A percentile compares a stretch with the other conserved stretches of the same genome.
Evolutionary conservation across 2,888 invertebrate species (phyloP).

Genomic region (Plagodis dolabraria): DNA sequence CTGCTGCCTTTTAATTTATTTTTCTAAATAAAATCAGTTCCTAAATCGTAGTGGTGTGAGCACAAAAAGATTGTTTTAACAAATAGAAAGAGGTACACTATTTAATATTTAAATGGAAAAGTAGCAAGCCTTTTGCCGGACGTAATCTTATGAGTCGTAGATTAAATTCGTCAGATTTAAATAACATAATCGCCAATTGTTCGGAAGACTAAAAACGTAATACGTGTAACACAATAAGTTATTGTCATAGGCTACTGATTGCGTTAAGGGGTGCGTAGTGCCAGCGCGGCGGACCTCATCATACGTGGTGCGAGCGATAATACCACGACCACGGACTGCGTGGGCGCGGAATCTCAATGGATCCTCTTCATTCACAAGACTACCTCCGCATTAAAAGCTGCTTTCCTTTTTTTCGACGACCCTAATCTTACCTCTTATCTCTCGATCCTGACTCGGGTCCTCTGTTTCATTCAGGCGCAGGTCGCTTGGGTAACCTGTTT

Average conservation of each 20-base stretch:
- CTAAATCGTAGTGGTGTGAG: slow-evolving; percentile 31
- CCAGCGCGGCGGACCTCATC: slow-evolving; percentile 34
- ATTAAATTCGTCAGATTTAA: slow-evolving; percentile 54
- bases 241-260: slow-evolving; percentile 11
- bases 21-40: slow-evolving; percentile 58
- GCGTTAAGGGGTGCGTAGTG: slow-evolving; percentile 43
- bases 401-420: slow-evolving; percentile 76
- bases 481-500: slow-evolving; percentile 78
- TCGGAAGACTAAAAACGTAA: slow-evolving; percentile 54
- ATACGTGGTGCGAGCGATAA: slow-evolving; percentile 53
- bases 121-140: slow-evolving; percentile 10
- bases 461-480: slow-evolving; percentile 82
- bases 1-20: slow-evolving; percentile 62
- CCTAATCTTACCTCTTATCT: slow-evolving; percentile 83
- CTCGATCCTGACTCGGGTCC: slow-evolving; percentile 77
- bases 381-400: slow-evolving; percentile 79
- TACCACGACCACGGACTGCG: slow-evolving; percentile 59
- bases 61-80: neutral
- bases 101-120: neutral
- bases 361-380: slow-evolving; percentile 83
- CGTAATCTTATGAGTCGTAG: slow-evolving; percentile 8
- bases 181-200: slow-evolving; percentile 62
- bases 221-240: slow-evolving; percentile 18
- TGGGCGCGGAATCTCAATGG: slow-evolving; percentile 81
- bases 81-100: neutral